Evolutionary conservation across 1,140 invertebrate species (phyloP).

Genomic region (Drosophila bifasciata): DNA sequence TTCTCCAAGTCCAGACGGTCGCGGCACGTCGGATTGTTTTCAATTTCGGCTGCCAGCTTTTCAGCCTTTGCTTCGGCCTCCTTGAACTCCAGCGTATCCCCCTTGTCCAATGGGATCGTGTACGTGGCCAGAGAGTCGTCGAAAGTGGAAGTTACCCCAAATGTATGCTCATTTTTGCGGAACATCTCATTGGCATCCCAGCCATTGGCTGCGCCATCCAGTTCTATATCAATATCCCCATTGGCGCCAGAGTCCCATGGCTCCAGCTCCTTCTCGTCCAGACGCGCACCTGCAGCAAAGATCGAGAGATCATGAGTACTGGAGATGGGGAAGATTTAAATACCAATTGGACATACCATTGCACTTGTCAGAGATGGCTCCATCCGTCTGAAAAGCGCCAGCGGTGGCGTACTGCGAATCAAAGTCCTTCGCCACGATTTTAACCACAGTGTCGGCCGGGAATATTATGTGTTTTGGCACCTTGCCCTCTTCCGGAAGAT

Average conservation of each 20-base stretch:
- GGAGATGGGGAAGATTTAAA: background rate
- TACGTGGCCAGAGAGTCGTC: slow-evolving; percentile 93
- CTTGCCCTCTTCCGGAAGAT: slow-evolving; percentile 85
- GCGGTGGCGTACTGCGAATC: slow-evolving; percentile 94
- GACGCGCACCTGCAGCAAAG: slow-evolving; percentile 78
- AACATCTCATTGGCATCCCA: slow-evolving; percentile 99
- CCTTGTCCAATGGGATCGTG: slow-evolving; percentile 93
- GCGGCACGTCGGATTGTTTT: slow-evolving; percentile 92
- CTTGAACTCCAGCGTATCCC: slow-evolving; percentile 94
- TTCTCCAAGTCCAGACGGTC: slow-evolving; percentile 94
- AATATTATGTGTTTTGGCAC: slow-evolving; percentile 93
- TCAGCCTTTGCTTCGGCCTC: slow-evolving; percentile 93
- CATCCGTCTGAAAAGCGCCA: slow-evolving; percentile 94
- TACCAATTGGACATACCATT: slow-evolving; percentile 85
- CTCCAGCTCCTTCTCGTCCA: slow-evolving; percentile 92
- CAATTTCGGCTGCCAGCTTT: slow-evolving; percentile 95
- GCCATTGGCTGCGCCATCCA: slow-evolving; percentile 92
- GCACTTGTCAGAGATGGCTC: slow-evolving; percentile 87
- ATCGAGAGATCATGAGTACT: background rate
- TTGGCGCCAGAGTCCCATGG: slow-evolving; percentile 92
- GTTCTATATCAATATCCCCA: slow-evolving; percentile 87
- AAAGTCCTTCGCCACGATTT: slow-evolving; percentile 90
- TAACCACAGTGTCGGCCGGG: slow-evolving; percentile 92
- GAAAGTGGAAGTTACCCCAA: slow-evolving; percentile 94
- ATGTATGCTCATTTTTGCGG: slow-evolving; percentile 94